Evolutionary conservation across 2,113 vertebrate genomes (phyloP), one percentile per base, ranked within the genome.

Genomic region (Lipophrys pholis): DNA sequence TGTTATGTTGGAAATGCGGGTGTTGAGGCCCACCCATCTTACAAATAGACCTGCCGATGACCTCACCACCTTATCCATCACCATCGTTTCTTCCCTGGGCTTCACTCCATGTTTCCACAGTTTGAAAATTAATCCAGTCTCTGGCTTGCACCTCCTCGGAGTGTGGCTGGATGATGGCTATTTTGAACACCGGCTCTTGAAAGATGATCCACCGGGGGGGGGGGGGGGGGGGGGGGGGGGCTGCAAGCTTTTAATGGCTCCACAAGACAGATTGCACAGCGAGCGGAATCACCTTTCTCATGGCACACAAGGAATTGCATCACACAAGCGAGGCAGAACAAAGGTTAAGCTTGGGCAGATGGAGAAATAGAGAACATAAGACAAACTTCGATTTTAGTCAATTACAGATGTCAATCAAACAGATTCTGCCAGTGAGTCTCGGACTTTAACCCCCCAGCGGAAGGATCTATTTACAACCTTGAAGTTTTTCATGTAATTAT

Each of bases 21-120:
- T 2, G 9, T 39, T 30, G 51, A 57, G 53, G 72, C 52, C 70
- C 52, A 55, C 40, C 41, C 15, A 15, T 66, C 71, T 75, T 76
- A 30, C 55, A 91, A 89, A 93, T 78, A 92, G 78, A 86, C 43
- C 64, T 42, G 1, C 42, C 60, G 52, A 85, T 80, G 81, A 90
- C 67, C 43, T 74, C 39, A 85, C 16, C 53, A 12, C 10, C 50
- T 55, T 60, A 91, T 87, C 82, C 59, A 81, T 88, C 76, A 81
- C 76, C 68, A 82, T 84, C 87, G 76, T 82, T 73, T 42, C 41
- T 42, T 49, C 72, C 70, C 74, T 81, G 43, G 84, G 90, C 84
- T 68, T 42, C 6, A 3, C 41, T 82, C 88, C 89, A 90, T 90
- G 86, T 94, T 94, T 93, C 93, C 92, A 87, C 63, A 77, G 64